These are phyloP conservation scores for Heterocephalus glaber DNA, from an alignment of 2,113 vertebrate species.

Conservation along the genomic window DNA sequence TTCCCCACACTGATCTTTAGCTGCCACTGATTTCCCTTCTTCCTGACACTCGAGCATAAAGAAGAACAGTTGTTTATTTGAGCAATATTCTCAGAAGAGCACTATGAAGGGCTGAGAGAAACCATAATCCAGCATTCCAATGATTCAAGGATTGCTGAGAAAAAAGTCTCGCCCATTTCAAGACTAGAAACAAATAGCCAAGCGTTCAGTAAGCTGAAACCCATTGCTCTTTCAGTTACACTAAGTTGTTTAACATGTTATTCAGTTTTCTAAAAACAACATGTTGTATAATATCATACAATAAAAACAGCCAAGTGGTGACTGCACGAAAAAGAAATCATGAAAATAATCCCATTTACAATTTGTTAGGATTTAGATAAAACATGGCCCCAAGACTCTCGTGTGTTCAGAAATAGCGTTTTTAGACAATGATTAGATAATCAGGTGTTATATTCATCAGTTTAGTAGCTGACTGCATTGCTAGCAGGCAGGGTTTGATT, in stretches of 20 bases:
- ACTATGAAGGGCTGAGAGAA: too few relatives aligned
- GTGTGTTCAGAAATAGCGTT: neutral
- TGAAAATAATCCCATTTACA: neutral
- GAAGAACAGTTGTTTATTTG: neutral
- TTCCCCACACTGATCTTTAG: fast-evolving
- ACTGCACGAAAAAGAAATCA: neutral
- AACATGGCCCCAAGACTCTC: neutral
- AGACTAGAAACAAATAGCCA: neutral
- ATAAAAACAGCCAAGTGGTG: neutral
- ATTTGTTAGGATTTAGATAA: neutral
- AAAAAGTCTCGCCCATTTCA: neutral
- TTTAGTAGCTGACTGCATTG: neutral
- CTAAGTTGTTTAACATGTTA: neutral
- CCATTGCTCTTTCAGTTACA: neutral
- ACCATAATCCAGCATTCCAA: neutral
- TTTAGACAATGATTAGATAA: neutral
- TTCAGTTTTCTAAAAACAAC: neutral
- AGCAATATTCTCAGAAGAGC: neutral
- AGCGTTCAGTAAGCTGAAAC: neutral
- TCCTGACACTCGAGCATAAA: fast-evolving
- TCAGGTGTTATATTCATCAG: neutral
- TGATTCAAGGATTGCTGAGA: neutral
- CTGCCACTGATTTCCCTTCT: neutral
- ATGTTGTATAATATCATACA: neutral
- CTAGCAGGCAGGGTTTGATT: neutral